phyloP scores from a whole-genome alignment of 2,888 invertebrate genomes.

The Rhagonycha fulva region DNA sequence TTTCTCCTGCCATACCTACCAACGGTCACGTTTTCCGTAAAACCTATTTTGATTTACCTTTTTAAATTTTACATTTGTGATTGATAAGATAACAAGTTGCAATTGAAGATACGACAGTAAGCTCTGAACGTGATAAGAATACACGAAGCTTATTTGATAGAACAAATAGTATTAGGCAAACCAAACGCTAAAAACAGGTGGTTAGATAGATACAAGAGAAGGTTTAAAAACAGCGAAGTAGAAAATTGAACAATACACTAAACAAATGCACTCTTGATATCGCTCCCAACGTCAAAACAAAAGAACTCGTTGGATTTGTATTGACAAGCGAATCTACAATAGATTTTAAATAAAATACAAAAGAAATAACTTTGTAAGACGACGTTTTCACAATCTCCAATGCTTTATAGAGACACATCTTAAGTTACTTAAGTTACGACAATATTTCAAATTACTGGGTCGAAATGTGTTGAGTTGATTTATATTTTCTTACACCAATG shows the following conservation, averaged over 20 bases:
- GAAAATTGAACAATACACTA: not conserved
- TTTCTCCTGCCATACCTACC: not conserved
- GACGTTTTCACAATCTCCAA: no score
- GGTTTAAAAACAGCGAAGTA: not conserved
- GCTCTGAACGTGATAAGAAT: not conserved
- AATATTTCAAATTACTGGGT: no score
- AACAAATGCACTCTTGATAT: not conserved
- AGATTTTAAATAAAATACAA: not conserved
- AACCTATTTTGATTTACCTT: not conserved
- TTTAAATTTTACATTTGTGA: not conserved
- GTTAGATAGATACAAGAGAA: not conserved
- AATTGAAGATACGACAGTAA: not conserved
- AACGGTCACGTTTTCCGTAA: not conserved
- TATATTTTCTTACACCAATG: no score
- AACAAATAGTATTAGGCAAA: not conserved
- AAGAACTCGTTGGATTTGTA: not conserved
- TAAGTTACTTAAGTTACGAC: no score
- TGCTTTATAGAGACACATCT: no score
- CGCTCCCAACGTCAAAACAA: not conserved
- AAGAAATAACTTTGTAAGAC: no score
- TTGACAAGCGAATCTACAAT: not conserved
- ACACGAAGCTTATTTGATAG: not conserved
- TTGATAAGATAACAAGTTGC: not conserved
- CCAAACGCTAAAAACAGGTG: not conserved
- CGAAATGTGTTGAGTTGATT: no score